Evolutionary conservation across 1,140 invertebrate genomes (phyloP).

Genomic region (Ips typographus): DNA sequence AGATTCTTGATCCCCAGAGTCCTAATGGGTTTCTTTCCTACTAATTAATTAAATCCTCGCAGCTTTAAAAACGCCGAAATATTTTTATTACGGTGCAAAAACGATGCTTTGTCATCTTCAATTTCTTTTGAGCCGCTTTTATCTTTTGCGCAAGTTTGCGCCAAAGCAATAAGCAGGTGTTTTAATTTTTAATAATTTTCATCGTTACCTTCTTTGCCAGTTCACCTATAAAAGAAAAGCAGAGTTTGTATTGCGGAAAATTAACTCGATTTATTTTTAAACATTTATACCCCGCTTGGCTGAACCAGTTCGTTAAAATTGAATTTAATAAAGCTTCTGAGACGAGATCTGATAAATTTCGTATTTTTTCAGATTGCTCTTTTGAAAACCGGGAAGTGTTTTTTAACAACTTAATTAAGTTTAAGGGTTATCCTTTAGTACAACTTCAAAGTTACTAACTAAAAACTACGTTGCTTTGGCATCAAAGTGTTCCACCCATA

Average conservation of each 20-base stretch:
- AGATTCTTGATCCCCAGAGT: background rate
- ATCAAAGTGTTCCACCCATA: no score
- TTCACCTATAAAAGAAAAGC: conserved; percentile 2
- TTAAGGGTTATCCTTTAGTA: no score
- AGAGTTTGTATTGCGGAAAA: conserved; percentile 11
- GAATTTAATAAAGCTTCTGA: conserved; percentile 11
- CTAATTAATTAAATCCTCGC: conserved; percentile 14
- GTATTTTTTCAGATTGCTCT: no score
- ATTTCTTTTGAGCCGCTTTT: conserved; percentile 4
- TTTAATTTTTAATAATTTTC: conserved; percentile 17
- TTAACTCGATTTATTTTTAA: conserved; percentile 14
- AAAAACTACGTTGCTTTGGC: no score
- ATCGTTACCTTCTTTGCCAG: conserved; percentile 9
- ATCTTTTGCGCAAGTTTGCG: conserved; percentile 3
- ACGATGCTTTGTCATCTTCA: conserved; percentile 2
- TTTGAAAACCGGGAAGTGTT: no score
- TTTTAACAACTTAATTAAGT: no score
- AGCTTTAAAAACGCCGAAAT: conserved; percentile 10
- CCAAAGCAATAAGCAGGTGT: conserved; percentile 11
- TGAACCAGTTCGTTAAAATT: conserved; percentile 2
- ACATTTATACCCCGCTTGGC: conserved; percentile 10
- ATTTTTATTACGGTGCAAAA: conserved; percentile 13
- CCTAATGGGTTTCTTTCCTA: background rate
- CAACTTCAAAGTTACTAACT: no score
- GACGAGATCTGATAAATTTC: background rate